Base-by-base conservation (phyloP, 2,888 invertebrate genomes). In the Harpalus rubripes region DNA sequence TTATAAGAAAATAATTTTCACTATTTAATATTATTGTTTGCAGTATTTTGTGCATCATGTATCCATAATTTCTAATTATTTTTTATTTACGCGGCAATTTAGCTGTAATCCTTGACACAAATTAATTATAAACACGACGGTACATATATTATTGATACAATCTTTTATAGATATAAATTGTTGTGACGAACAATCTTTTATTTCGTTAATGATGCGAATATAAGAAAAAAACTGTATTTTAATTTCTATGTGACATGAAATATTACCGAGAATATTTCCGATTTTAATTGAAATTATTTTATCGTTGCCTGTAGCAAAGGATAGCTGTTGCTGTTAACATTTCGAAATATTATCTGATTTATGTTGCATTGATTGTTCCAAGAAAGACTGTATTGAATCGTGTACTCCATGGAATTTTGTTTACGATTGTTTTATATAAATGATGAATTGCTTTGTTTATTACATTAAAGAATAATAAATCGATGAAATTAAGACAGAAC, bases 1-100 rank as follows among this genome's bases (percentile, higher is more conserved):
- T 52, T 52, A 52, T 52, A 52, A 52, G 44, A 52, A 52, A 52
- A 52, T 52, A 52, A 6, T 52, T 8, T 52, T 8, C 10, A 10
- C 10, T 52, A 12, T 52, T 52, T 2, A 52, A 12, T 52, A 52
- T 12, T 52, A 12, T 8, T 56, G 63, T 65, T 63, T 63, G 81
- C 78, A 78, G 15, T 56, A 26, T 78, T 78, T 58, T 78, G 58
- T 58, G 56, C 56, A 16, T 58, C 58, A 16, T 32, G 22, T 76
- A 78, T 59, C 61, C 61, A 84, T 84, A 84, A 84, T 84, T 84
- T 84, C 84, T 84, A 84, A 84, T 84, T 84, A 84, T 84, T 84
- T 84, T 84, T 84, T 78, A 84, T 84, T 84, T 84, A 78, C 84
- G 74, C 78, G 41, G 63, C 78, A 61, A 6, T 63, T 32, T 22